Conservation (phyloP, 2,113 vertebrate genomes). For the Ammodytes dubius region DNA sequence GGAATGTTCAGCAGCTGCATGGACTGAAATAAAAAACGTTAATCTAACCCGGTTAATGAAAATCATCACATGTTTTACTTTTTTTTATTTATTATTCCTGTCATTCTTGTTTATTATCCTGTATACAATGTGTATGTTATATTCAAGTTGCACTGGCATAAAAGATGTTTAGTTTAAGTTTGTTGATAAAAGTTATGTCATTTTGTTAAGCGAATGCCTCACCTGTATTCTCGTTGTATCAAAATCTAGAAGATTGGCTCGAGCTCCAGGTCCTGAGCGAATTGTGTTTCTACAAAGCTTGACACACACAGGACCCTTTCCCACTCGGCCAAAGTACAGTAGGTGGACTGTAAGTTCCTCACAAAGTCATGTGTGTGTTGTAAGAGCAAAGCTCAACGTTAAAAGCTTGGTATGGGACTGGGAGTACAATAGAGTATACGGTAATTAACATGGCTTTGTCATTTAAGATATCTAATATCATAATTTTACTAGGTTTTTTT, state of each 20-base stretch:
- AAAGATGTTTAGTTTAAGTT: not conserved
- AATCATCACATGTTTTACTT: not conserved
- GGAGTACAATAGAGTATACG: not conserved
- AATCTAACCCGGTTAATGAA: too few species aligned
- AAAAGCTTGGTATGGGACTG: not conserved
- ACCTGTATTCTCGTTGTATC: conserved; percentile 35
- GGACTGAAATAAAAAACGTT: too few species aligned
- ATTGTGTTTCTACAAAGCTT: not conserved
- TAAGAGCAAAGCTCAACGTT: not conserved
- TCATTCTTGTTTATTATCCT: not conserved
- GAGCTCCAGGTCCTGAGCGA: not conserved
- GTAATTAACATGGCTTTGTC: not conserved
- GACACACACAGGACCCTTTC: not conserved
- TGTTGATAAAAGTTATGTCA: not conserved
- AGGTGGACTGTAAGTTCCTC: not conserved
- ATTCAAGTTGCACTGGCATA: not conserved
- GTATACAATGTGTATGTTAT: not conserved
- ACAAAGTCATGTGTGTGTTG: not conserved
- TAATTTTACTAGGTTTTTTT: not conserved
- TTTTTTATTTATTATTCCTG: not conserved
- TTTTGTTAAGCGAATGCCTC: not conserved
- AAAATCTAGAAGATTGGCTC: not conserved
- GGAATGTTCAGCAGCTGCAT: too few species aligned
- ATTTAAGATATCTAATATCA: not conserved
- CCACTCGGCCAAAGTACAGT: conserved; percentile 40